Conservation (phyloP, 2,888 invertebrate species). For the Cepaea hortensis region DNA sequence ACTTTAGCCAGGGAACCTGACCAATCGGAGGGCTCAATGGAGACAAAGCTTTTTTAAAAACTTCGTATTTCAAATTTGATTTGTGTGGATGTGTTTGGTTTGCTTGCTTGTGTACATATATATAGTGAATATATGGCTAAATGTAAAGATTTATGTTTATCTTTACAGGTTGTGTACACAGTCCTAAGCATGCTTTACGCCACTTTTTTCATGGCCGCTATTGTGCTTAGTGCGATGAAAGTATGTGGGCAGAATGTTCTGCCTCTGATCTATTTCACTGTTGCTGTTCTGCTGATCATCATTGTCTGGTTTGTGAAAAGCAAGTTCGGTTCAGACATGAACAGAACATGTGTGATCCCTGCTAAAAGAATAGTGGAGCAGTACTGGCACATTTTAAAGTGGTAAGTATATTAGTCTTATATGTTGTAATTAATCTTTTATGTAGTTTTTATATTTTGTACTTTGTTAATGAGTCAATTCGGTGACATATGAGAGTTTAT, state of each 20-base stretch:
- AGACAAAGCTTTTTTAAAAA: too few relatives aligned
- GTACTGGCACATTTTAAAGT: slow-evolving; percentile 52
- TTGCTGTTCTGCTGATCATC: slow-evolving; percentile 49
- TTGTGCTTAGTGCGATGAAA: slow-evolving; percentile 53
- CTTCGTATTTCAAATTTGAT: too few relatives aligned
- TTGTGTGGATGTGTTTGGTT: too few relatives aligned
- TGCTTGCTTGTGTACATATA: too few relatives aligned
- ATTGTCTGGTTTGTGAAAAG: slow-evolving; percentile 51
- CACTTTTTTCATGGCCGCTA: slow-evolving; percentile 59
- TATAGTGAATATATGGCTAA: too few relatives aligned
- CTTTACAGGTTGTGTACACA: slow-evolving; percentile 52
- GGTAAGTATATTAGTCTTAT: slow-evolving; percentile 54
- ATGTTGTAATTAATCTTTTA: not conserved
- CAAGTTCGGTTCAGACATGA: slow-evolving; percentile 52
- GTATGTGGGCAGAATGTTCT: slow-evolving; percentile 49
- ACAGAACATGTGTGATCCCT: slow-evolving; percentile 40
- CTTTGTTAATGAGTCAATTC: too few relatives aligned
- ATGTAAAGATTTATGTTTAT: not conserved
- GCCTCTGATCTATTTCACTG: slow-evolving; percentile 60
- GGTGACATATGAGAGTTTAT: too few relatives aligned
- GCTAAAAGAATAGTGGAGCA: slow-evolving; percentile 35
- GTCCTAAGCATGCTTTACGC: slow-evolving; percentile 50
- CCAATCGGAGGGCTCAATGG: too few relatives aligned
- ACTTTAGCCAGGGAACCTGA: too few relatives aligned
- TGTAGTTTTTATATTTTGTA: not conserved